These are phyloP conservation scores for Spea hammondii DNA, from an alignment of 2,797 vertebrate genomes.

Conservation along the genomic window DNA sequence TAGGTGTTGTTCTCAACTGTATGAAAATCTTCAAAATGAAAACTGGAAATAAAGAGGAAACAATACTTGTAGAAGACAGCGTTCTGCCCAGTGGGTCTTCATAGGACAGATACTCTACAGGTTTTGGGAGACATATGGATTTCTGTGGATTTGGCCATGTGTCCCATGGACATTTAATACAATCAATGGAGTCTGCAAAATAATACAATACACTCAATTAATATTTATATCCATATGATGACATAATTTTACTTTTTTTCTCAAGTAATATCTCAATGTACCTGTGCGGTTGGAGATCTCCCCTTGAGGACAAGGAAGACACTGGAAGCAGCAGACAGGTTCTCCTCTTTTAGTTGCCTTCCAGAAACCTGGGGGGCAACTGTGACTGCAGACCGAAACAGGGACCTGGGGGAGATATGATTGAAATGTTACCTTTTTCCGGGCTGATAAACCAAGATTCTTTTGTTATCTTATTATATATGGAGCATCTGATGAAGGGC, in stretches of 20 bases:
- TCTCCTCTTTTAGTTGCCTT: constrained; percentile 17
- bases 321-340: constrained; percentile 28
- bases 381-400: constrained; percentile 17
- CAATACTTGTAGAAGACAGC: neutral
- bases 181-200: constrained; percentile 22
- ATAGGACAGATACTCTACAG: constrained; percentile 20
- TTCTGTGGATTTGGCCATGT: constrained; percentile 28
- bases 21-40: constrained; percentile 20
- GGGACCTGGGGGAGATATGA: constrained; percentile 1
- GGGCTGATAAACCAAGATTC: too few species aligned
- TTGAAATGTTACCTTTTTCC: too few species aligned
- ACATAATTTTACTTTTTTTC: neutral
- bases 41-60: constrained; percentile 21
- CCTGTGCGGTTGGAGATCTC: constrained; percentile 26
- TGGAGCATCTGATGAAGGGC: too few species aligned
- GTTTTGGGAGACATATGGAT: constrained; percentile 15
- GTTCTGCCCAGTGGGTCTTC: constrained; percentile 19
- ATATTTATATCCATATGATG: too few species aligned
- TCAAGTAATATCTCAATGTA: neutral
- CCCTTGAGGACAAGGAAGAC: constrained; percentile 25
- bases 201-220: neutral
- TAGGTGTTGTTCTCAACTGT: neutral
- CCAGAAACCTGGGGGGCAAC: constrained; percentile 13
- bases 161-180: constrained; percentile 20
- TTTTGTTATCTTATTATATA: too few species aligned